These are phyloP conservation scores for Odontothrips loti DNA, from an alignment of 2,888 invertebrate genomes.

Conservation along the genomic window DNA sequence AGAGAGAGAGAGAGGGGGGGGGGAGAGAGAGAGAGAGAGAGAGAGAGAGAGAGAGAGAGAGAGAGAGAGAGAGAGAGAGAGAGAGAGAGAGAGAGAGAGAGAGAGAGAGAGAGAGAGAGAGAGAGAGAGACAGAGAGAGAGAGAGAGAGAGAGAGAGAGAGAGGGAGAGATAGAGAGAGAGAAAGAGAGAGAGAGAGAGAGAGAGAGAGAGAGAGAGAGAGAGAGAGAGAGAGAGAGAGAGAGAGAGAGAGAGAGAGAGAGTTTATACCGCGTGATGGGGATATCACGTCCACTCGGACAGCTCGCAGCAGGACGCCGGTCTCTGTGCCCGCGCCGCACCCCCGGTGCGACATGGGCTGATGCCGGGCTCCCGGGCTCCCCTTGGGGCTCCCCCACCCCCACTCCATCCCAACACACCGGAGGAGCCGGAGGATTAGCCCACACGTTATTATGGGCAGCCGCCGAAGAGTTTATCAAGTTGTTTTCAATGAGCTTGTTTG, in stretches of 20 bases:
- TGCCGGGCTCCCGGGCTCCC: neutral
- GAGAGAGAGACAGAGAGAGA: no score
- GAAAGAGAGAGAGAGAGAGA: no score
- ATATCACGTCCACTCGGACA: constrained; percentile 8
- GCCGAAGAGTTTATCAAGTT: neutral
- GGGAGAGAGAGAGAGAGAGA: no score
- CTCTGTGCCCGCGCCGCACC: neutral
- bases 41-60: no score
- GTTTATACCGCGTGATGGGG: constrained; percentile 13
- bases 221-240: no score
- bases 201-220: no score
- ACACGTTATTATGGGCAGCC: neutral
- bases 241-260: neutral
- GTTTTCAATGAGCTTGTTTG: constrained; percentile 10
- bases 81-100: no score
- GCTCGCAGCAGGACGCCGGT: constrained; percentile 10
- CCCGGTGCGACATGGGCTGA: neutral
- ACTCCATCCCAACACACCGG: neutral
- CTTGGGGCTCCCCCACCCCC: neutral
- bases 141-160: neutral
- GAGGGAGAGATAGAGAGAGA: neutral
- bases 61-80: no score
- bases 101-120: no score
- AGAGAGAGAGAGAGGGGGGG: no score
- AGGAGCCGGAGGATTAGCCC: constrained; percentile 4